Evolutionary conservation across 2,797 vertebrate species (phyloP), one percentile per base, ranked within the genome.

Genomic region (Epinephelus coioides): DNA sequence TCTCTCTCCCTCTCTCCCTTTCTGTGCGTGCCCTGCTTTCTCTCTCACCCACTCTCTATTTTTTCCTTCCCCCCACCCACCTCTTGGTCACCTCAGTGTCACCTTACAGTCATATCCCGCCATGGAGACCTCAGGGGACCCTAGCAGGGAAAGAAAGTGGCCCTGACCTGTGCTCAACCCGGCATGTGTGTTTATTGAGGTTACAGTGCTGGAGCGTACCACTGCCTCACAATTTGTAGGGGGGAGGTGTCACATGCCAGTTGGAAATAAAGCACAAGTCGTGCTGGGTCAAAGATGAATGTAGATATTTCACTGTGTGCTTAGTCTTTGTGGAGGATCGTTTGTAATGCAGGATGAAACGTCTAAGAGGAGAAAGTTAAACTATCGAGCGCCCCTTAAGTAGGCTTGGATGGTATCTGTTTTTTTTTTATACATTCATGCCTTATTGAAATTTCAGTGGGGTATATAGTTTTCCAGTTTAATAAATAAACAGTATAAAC

Each of bases 111-210:
- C 13, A 0, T 3, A 46, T 59, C 81, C 68, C 1, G 14, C 60
- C 0, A 7, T 14, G 15, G n/a, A 78, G 60, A 62, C 80, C 83
- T 76, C 68, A 21, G 59, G 75, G 57, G 81, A 80, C 44, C 73
- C 66, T 53, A 21, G 47, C 51, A 30, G 53, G 7, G 13, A 65
- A 46, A 57, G 50, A 81, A 71, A 82, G 55, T 49, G 68, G 30
- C n/a, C 67, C 76, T 86, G 89, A 91, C 89, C 87, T 75, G 80
- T 67, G 40, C 57, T 75, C 50, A 66, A 86, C 90, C 82, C 71
- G 19, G 53, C 55, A 63, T 66, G 64, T 81, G 77, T 88, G 81
- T 82, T 79, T 85, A 69, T 40, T n/a, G 67, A 85, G 81, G 69
- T 74, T 57, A 17, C 64, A 23, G 54, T 25, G 27, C 53, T 47